Evolutionary conservation across 2,113 vertebrate genomes (phyloP).

Genomic region (Sula dactylatra): DNA sequence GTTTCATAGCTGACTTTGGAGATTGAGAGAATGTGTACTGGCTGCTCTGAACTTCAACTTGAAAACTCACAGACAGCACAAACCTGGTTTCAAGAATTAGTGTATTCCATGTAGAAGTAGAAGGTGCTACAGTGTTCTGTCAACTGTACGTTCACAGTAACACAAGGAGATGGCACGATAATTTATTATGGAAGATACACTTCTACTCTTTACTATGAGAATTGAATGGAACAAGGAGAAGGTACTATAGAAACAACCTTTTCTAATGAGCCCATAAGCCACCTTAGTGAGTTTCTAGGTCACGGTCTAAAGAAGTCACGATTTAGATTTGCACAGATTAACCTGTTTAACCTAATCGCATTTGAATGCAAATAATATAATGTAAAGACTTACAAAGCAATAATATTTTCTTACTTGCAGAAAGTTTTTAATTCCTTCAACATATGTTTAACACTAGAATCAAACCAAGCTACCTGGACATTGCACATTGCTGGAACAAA

Average conservation of each 20-base stretch:
- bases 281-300: background rate
- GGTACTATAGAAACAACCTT: background rate
- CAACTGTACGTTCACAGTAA: background rate
- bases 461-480: background rate
- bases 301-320: background rate
- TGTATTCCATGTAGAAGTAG: background rate
- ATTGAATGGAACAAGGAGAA: background rate
- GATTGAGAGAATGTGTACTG: background rate
- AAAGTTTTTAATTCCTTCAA: background rate
- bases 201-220: background rate
- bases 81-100: background rate
- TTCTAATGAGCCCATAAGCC: background rate
- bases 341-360: background rate
- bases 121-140: background rate
- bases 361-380: background rate
- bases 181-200: accelerated
- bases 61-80: background rate
- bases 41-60: background rate
- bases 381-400: background rate
- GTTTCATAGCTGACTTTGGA: background rate
- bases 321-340: background rate
- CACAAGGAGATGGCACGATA: accelerated
- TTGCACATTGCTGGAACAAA: background rate
- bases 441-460: background rate
- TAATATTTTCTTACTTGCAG: background rate